A percentile compares a stretch with the other conserved stretches of the same genome.
Evolutionary conservation across 2,113 vertebrate genomes (phyloP).

Genomic region (Cololabis saira): DNA sequence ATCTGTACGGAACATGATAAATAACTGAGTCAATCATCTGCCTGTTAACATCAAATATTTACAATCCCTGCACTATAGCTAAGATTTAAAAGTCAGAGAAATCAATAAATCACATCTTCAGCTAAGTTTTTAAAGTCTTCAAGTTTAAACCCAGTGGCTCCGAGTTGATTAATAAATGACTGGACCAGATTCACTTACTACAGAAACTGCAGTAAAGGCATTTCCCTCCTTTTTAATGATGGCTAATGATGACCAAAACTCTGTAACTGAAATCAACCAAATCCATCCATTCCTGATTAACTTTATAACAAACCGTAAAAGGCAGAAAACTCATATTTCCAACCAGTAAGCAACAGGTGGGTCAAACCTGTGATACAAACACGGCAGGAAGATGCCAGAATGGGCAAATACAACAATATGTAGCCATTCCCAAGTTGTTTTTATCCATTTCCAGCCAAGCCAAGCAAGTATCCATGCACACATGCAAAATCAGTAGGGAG

Average conservation of each 20-base stretch:
- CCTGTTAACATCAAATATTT: conserved; percentile 2
- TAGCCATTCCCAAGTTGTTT: no score
- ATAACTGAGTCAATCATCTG: background rate
- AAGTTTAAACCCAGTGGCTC: background rate
- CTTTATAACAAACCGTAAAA: no score
- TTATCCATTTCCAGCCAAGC: no score
- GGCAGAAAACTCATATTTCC: no score
- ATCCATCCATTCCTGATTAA: background rate
- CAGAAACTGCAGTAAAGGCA: background rate
- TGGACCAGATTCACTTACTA: background rate
- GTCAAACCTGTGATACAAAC: no score
- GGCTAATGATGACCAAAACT: no score
- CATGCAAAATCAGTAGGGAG: no score
- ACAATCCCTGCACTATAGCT: background rate
- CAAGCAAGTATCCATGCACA: no score
- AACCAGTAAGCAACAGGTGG: no score
- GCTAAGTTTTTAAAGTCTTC: background rate
- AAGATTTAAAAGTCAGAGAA: conserved; percentile 2
- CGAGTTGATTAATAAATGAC: conserved; percentile 2
- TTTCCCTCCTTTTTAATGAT: background rate
- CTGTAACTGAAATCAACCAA: no score
- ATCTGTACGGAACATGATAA: background rate
- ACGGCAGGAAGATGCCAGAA: no score
- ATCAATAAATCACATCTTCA: background rate
- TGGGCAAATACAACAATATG: no score